phyloP scores from a whole-genome alignment of 2,888 invertebrate species.

The Tipula confusa region DNA sequence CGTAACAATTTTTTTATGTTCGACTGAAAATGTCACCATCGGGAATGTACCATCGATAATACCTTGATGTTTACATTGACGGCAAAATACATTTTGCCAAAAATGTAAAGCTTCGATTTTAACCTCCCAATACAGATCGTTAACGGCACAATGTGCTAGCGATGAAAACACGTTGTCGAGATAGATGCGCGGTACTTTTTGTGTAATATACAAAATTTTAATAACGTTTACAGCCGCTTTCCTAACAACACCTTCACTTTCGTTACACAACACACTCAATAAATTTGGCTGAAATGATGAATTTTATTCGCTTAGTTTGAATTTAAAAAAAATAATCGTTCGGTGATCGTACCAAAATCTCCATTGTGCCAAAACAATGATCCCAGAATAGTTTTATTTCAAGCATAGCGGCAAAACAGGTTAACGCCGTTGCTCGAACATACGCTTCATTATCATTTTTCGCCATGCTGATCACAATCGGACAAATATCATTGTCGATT shows the following conservation, averaged over 20 bases:
- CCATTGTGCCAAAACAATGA: conserved; percentile 54
- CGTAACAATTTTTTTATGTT: conserved; percentile 70
- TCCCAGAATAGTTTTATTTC: conserved; percentile 65
- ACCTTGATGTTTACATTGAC: conserved; percentile 67
- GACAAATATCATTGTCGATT: conserved; percentile 60
- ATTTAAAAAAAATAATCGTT: too few relatives aligned
- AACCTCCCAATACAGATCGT: conserved; percentile 80
- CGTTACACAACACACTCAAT: conserved; percentile 57
- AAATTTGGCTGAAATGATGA: conserved; percentile 50
- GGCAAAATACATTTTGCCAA: conserved; percentile 65
- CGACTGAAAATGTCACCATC: conserved; percentile 72
- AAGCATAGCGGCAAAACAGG: conserved; percentile 64
- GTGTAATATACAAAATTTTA: conserved; percentile 61
- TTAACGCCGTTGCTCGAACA: conserved; percentile 70
- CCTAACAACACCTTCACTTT: conserved; percentile 73
- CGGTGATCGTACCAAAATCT: conserved; percentile 66
- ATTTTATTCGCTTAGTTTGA: conserved; percentile 5
- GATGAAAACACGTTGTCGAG: conserved; percentile 58
- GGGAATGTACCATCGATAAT: conserved; percentile 79
- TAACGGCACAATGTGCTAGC: conserved; percentile 62
- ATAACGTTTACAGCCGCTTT: conserved; percentile 66
- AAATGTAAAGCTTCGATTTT: conserved; percentile 66
- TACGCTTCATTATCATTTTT: conserved; percentile 68
- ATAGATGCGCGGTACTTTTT: conserved; percentile 55
- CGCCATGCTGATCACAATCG: conserved; percentile 61